These are phyloP conservation scores for Zaprionus africanus DNA, from an alignment of 1,140 invertebrate species.

Conservation along the genomic window DNA sequence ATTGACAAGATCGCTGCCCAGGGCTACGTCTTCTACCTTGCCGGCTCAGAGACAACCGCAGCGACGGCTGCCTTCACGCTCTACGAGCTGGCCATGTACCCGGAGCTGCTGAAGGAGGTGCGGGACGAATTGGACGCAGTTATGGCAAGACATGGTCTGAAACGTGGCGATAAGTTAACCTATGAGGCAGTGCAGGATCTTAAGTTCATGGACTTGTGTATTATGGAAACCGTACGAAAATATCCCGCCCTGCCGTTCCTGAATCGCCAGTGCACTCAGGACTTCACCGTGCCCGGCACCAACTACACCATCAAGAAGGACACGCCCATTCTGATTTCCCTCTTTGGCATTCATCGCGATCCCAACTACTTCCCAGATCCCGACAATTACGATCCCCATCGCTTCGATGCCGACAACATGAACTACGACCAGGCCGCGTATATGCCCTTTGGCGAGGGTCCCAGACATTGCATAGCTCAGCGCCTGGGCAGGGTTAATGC, in stretches of 20 bases:
- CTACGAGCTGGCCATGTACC: conserved; percentile 86
- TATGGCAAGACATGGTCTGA: conserved; percentile 75
- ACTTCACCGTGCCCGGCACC: conserved; percentile 80
- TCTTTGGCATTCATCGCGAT: conserved; percentile 85
- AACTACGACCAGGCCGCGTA: conserved; percentile 84
- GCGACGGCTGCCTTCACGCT: conserved; percentile 86
- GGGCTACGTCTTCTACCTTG: conserved; percentile 87
- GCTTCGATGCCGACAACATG: conserved; percentile 86
- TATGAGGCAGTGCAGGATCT: conserved; percentile 86
- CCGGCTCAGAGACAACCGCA: conserved; percentile 90
- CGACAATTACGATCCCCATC: conserved; percentile 87
- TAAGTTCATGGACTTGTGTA: conserved; percentile 86
- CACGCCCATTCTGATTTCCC: conserved; percentile 84
- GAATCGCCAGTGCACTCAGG: conserved; percentile 82
- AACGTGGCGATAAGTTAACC: conserved; percentile 81
- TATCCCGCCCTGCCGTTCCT: conserved; percentile 87
- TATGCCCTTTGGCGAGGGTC: conserved; percentile 89
- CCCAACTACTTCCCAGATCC: conserved; percentile 87
- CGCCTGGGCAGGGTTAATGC: conserved; percentile 73
- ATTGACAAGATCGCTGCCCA: conserved; percentile 86
- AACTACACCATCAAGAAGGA: conserved; percentile 84
- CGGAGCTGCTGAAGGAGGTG: conserved; percentile 56
- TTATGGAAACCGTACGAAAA: conserved; percentile 86
- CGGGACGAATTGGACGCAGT: conserved; percentile 85
- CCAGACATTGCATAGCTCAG: conserved; percentile 87